Conservation (phyloP, 2,888 invertebrate species). For the Imbricaverruca yamaguchii region DNA sequence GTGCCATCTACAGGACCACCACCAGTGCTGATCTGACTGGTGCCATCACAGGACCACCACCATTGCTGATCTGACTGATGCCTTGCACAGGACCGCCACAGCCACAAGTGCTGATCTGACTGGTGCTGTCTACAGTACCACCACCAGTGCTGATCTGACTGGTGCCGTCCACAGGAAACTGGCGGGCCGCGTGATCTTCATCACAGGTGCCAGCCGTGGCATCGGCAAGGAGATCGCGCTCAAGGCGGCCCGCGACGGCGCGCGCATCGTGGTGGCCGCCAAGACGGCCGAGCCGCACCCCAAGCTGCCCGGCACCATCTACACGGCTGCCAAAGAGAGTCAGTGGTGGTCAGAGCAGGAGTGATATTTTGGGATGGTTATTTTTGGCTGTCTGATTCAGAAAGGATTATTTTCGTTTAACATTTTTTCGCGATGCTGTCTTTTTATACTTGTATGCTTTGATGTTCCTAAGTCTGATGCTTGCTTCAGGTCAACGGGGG, state of each 20-base stretch:
- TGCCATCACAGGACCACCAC: conserved; percentile 42
- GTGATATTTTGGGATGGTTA: conserved; percentile 2
- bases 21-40: too few relatives aligned
- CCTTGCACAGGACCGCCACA: conserved; percentile 43
- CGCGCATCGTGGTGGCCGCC: conserved; percentile 82
- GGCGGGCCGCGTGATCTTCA: conserved; percentile 84
- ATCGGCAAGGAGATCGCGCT: conserved; percentile 93
- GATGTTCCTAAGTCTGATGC: too few relatives aligned
- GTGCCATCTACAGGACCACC: conserved; percentile 42
- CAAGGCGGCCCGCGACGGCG: conserved; percentile 85
- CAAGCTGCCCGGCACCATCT: conserved; percentile 85
- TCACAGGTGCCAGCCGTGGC: conserved; percentile 92
- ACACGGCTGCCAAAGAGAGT: conserved; percentile 83
- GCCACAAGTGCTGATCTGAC: too few relatives aligned
- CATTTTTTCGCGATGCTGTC: too few relatives aligned
- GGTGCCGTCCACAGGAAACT: conserved; percentile 49
- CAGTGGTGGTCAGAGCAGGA: conserved; percentile 36
- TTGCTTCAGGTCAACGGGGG: too few relatives aligned
- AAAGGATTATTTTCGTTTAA: too few relatives aligned
- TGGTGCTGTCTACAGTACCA: too few relatives aligned
- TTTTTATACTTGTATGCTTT: too few relatives aligned
- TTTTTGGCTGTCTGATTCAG: too few relatives aligned
- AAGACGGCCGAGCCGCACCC: conserved; percentile 86
- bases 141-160: too few relatives aligned
- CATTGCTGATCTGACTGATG: too few relatives aligned